phyloP scores from a whole-genome alignment of 2,797 vertebrate genomes.

The Gila robusta region DNA sequence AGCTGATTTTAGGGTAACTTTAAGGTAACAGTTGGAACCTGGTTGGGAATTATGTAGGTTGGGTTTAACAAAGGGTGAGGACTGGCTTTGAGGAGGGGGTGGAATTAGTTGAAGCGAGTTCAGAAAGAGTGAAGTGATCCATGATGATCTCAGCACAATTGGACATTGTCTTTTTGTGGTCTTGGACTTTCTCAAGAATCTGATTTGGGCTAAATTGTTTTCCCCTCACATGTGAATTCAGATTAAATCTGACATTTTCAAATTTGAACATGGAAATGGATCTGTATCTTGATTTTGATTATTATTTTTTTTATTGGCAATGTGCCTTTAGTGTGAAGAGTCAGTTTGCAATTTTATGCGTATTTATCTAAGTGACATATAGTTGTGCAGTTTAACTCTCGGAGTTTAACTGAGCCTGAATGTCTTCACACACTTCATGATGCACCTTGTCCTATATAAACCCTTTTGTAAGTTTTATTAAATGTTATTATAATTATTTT shows the following conservation, averaged over 20 bases:
- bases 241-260: neutral
- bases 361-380: neutral
- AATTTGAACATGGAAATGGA: neutral
- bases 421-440: neutral
- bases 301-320: neutral
- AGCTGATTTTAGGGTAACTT: neutral
- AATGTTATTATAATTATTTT: neutral
- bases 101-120: neutral
- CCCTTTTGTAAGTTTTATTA: neutral
- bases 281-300: neutral
- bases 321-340: neutral
- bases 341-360: neutral
- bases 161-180: slow-evolving; percentile 7
- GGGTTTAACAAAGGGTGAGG: slow-evolving; percentile 16
- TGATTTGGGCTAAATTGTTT: neutral
- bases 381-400: neutral
- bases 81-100: slow-evolving; percentile 10
- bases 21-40: slow-evolving; percentile 26
- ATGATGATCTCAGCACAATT: slow-evolving; percentile 46
- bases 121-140: slow-evolving; percentile 51
- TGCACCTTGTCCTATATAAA: neutral
- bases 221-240: neutral
- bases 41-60: neutral
- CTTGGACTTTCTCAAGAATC: neutral
- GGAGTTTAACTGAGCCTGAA: neutral